phyloP scores from a whole-genome alignment of 2,113 vertebrate species.

The Acanthochromis polyacanthus region DNA sequence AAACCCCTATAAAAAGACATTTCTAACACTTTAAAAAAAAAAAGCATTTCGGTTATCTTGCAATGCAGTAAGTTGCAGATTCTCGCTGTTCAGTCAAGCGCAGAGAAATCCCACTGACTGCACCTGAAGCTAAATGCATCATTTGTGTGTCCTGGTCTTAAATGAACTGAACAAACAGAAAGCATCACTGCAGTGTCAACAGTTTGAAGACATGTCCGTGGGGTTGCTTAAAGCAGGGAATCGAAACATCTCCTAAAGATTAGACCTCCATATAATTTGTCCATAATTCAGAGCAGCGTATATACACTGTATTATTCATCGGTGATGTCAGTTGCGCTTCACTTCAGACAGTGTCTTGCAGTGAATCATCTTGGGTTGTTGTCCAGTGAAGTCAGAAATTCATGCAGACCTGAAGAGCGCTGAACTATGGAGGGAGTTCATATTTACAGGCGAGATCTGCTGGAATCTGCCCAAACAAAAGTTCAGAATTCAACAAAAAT shows the following conservation, averaged over 20 bases:
- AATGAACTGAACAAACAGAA: neutral
- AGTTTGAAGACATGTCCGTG: neutral
- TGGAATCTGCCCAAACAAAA: neutral
- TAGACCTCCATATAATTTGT: conserved; percentile 27
- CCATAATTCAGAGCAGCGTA: conserved; percentile 68
- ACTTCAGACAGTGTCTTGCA: conserved; percentile 34
- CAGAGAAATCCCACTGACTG: conserved; percentile 13
- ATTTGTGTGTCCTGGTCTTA: conserved; percentile 13
- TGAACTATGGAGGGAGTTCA: neutral
- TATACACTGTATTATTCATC: conserved; percentile 77
- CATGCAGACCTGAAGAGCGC: conserved; percentile 25
- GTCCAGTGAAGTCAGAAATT: neutral
- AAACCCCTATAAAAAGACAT: too few relatives aligned
- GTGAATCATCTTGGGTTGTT: conserved; percentile 21
- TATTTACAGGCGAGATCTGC: conserved; percentile 22
- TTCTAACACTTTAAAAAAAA: too few relatives aligned
- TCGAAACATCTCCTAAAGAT: conserved; percentile 5
- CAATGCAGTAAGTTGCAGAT: conserved; percentile 18
- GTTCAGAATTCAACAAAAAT: neutral
- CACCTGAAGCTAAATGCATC: conserved; percentile 25
- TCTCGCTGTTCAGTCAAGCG: conserved; percentile 18
- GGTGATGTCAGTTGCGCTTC: conserved; percentile 46
- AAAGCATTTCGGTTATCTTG: too few relatives aligned
- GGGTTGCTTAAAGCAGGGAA: neutral
- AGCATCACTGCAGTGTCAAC: neutral